A percentile compares a stretch with the other conserved stretches of the same genome.
These are phyloP conservation scores for Ornithorhynchus anatinus DNA, from an alignment of 2,113 vertebrate genomes.

Conservation along the genomic window DNA sequence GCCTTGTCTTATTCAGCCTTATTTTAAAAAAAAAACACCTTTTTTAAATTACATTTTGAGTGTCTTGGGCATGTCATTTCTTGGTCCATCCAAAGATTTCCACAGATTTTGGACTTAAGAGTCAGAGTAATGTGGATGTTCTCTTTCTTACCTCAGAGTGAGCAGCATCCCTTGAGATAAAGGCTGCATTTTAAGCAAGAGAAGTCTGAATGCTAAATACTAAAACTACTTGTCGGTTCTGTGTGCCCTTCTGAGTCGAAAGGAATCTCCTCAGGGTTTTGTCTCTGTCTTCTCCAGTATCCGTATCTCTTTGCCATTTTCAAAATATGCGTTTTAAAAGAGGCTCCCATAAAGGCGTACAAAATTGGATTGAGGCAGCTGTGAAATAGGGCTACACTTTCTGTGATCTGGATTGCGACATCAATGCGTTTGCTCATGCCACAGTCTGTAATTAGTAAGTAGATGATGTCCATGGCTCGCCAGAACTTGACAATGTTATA, in stretches of 20 bases:
- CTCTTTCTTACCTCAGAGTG: background rate
- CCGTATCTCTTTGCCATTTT: slow-evolving; percentile 79
- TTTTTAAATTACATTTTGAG: no score
- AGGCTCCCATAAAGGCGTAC: slow-evolving; percentile 83
- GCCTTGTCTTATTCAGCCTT: no score
- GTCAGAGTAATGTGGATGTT: slow-evolving; percentile 19
- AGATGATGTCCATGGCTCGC: slow-evolving; percentile 80
- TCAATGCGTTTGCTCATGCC: slow-evolving; percentile 81
- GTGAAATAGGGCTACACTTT: slow-evolving; percentile 86
- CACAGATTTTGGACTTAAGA: slow-evolving; percentile 20
- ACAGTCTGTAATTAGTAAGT: slow-evolving; percentile 82
- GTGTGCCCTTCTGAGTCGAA: slow-evolving; percentile 64
- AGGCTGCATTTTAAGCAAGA: background rate
- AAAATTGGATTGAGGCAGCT: slow-evolving; percentile 91
- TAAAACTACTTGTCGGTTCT: slow-evolving; percentile 75
- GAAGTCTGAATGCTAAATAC: slow-evolving; percentile 63
- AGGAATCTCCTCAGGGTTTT: slow-evolving; percentile 68
- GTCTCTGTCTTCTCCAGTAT: slow-evolving; percentile 56
- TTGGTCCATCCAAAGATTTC: no score
- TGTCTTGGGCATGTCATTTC: no score
- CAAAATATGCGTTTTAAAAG: slow-evolving; percentile 81
- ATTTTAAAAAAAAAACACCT: no score
- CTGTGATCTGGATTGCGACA: slow-evolving; percentile 79
- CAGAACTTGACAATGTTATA: slow-evolving; percentile 88
- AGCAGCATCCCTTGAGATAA: background rate